Evolutionary conservation across 1,140 invertebrate genomes (phyloP), one percentile per base, ranked within the genome.

Genomic region (Pseudoatta argentina): DNA sequence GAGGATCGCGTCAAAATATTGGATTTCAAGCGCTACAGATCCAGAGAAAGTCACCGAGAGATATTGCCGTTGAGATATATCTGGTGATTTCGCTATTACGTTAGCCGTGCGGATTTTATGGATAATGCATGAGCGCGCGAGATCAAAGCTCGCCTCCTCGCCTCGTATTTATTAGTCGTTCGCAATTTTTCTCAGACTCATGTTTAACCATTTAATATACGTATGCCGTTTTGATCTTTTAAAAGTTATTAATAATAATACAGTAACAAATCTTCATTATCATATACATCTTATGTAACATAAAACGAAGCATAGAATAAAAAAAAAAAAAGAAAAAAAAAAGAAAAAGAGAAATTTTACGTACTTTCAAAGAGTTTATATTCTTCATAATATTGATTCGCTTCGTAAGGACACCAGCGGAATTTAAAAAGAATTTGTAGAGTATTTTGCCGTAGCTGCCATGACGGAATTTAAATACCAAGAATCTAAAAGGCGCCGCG

Each of bases 51-150:
- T 72, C 63, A 34, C 51, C 10, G 57, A 55, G 76, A 88, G 89
- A 89, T 89, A 82, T 89, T 89, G 86, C 39, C 85, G 69, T 83
- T 71, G 88, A 75, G 85, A 87, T 89, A 83, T 89, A 78, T 89
- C 72, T 77, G 77, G 16, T 57, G 83, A 88, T 89, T 79, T 59
- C 51, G 51, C 59, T n/a, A 81, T 88, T 39, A 48, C 55, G 53
- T 34, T 57, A 66, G 64, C 34, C 30, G 21, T 44, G n/a, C 53
- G 77, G 69, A 88, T 86, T 89, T 89, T 77, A 89, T 61, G 71
- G 83, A 89, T 78, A 90, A 92, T 92, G 86, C 86, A 89, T 77
- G 71, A 89, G 72, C 61, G n/a, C 67, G 48, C 24, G 12, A 72
- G 21, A 53, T 81, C 66, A 81, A 44, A 72, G 51, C 72, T 81